Evolutionary conservation across 2,797 vertebrate genomes (phyloP).

Genomic region (Microctenopoma stevenorrisi): DNA sequence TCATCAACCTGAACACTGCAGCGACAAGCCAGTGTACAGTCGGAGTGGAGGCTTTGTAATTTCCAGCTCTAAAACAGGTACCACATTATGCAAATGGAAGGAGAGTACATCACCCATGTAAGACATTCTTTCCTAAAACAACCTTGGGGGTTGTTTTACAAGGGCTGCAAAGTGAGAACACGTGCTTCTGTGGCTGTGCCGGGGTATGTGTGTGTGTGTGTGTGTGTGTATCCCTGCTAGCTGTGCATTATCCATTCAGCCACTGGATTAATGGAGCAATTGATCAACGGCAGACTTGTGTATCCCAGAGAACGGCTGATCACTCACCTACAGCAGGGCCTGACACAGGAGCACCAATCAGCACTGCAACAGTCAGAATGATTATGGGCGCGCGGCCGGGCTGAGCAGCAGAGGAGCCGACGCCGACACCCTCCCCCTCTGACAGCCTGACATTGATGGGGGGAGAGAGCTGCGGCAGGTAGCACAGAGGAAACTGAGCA

Average conservation of each 20-base stretch:
- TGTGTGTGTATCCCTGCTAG: slow-evolving; percentile 51
- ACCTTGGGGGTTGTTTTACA: slow-evolving; percentile 71
- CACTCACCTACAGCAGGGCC: slow-evolving; percentile 72
- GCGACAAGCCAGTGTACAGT: slow-evolving; percentile 7
- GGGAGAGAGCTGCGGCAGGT: slow-evolving; percentile 26
- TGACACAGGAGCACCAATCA: slow-evolving; percentile 69
- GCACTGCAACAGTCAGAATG: slow-evolving; percentile 58
- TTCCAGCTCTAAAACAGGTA: slow-evolving; percentile 38
- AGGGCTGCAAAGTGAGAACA: slow-evolving; percentile 51
- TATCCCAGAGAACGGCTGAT: slow-evolving; percentile 71
- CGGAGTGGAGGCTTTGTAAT: slow-evolving; percentile 30
- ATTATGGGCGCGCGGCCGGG: slow-evolving; percentile 67
- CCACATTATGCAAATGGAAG: slow-evolving; percentile 54
- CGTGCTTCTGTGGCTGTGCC: slow-evolving; percentile 38
- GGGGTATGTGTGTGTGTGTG: neutral
- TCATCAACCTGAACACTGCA: slow-evolving; percentile 27
- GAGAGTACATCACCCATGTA: slow-evolving; percentile 39
- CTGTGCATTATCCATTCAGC: slow-evolving; percentile 71
- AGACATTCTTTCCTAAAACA: slow-evolving; percentile 38
- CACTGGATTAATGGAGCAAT: slow-evolving; percentile 79
- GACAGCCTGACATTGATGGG: slow-evolving; percentile 69
- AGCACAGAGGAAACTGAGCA: slow-evolving; percentile 30
- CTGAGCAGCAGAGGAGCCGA: slow-evolving; percentile 34
- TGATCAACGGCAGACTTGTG: slow-evolving; percentile 76
- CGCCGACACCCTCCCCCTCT: slow-evolving; percentile 27